A percentile compares a stretch with the other conserved stretches of the same genome.
These are phyloP conservation scores for Anodontia alba DNA, from an alignment of 2,888 invertebrate genomes.

Conservation along the genomic window DNA sequence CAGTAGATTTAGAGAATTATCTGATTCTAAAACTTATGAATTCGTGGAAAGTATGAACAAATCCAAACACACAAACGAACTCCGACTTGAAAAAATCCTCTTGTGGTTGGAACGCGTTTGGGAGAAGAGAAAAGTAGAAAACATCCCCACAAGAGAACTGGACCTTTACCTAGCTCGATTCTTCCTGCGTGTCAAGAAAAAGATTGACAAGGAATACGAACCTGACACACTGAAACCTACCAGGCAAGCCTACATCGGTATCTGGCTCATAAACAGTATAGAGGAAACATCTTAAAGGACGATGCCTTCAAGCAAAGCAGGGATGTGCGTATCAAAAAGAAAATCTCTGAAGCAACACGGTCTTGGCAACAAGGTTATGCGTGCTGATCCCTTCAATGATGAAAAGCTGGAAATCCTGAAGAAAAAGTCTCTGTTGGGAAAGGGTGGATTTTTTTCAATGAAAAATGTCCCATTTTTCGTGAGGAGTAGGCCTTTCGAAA, in stretches of 20 bases:
- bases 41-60: too few species aligned
- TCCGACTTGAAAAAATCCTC: not conserved
- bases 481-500: not conserved
- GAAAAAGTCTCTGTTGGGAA: constrained; percentile 20
- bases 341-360: constrained; percentile 28
- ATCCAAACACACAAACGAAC: not conserved
- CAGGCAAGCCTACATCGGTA: constrained; percentile 8
- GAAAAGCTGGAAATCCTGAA: constrained; percentile 33
- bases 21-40: too few species aligned
- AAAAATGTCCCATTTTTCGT: not conserved
- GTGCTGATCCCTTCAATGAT: constrained; percentile 32
- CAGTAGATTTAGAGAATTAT: too few species aligned
- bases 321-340: constrained; percentile 35
- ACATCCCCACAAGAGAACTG: not conserved
- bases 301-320: constrained; percentile 30
- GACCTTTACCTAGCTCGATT: not conserved
- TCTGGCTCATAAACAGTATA: not conserved
- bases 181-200: not conserved
- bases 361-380: constrained; percentile 15
- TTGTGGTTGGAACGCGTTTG: not conserved
- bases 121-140: not conserved
- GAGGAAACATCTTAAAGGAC: constrained; percentile 25
- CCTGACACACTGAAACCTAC: not conserved
- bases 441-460: constrained; percentile 3
- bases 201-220: not conserved